Conservation (phyloP, 2,797 vertebrate genomes). For the Girardinus metallicus region DNA sequence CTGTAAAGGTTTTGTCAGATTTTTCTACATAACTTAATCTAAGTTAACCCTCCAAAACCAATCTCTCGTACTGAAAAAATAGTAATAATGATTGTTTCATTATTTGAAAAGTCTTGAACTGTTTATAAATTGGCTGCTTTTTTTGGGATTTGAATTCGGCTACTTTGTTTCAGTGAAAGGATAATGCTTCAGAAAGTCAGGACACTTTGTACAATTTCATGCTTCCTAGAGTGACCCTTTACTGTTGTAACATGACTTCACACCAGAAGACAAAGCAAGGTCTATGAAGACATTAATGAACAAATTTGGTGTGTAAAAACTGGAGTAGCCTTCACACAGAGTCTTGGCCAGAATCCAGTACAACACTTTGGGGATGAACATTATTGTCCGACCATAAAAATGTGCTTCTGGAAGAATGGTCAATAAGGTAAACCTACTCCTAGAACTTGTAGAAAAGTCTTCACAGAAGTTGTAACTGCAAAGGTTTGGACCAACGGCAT, state of each 20-base stretch:
- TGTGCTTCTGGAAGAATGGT: neutral
- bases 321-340: neutral
- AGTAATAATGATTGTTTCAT: neutral
- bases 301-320: neutral
- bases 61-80: neutral
- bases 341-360: neutral
- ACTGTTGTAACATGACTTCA: neutral
- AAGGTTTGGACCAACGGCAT: neutral
- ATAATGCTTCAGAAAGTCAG: neutral
- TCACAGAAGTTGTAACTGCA: neutral
- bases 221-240: neutral
- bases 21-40: neutral
- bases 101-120: neutral
- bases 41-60: neutral
- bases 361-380: neutral
- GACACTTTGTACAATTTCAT: neutral
- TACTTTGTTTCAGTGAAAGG: neutral
- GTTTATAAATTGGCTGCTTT: neutral
- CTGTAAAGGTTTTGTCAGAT: neutral
- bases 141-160: neutral
- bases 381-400: neutral
- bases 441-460: neutral
- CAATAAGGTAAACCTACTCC: neutral
- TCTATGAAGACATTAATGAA: neutral
- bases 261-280: neutral